phyloP scores from a whole-genome alignment of 2,113 vertebrate species.

The Hystrix brachyura region DNA sequence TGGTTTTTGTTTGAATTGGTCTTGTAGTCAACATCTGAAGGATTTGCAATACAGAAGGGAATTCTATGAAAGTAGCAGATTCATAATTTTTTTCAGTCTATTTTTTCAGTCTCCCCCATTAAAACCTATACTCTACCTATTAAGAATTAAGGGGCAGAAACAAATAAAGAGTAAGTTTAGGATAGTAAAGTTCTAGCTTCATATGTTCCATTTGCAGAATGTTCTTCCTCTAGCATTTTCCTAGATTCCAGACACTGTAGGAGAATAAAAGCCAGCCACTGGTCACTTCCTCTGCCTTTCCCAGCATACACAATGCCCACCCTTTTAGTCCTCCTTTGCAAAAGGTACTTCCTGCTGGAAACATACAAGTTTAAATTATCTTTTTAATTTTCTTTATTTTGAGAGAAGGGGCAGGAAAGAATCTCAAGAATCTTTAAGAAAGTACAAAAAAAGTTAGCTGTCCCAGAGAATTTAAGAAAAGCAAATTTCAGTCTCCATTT shows the following conservation, averaged over 20 bases:
- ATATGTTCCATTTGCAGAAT: background rate
- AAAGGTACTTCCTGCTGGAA: background rate
- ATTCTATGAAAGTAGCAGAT: background rate
- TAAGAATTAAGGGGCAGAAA: background rate
- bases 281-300: background rate
- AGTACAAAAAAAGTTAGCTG: background rate
- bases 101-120: background rate
- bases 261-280: background rate
- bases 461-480: background rate
- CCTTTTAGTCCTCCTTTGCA: background rate
- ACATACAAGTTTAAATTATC: background rate
- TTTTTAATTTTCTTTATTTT: background rate
- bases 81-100: background rate
- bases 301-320: background rate
- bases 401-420: background rate
- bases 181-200: conserved; percentile 13
- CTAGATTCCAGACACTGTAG: background rate
- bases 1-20: conserved; percentile 31
- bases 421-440: background rate
- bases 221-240: background rate
- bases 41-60: background rate
- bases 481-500: background rate
- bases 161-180: background rate
- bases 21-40: background rate
- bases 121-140: background rate